Evolutionary conservation across 2,888 invertebrate genomes (phyloP), one percentile per base, ranked within the genome.

Genomic region (Stegophylla sp.): DNA sequence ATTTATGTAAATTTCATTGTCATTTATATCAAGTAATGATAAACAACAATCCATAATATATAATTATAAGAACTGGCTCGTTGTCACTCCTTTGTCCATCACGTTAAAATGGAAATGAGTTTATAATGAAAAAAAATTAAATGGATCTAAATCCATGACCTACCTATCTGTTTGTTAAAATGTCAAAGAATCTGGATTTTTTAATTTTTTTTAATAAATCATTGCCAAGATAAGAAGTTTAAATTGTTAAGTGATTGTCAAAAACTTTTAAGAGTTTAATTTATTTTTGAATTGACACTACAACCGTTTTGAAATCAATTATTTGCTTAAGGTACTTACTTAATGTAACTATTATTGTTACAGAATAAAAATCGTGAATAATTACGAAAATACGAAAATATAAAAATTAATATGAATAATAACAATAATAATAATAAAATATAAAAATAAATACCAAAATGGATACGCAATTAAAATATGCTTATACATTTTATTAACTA

Each of bases 1-100:
- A 28, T 59, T 26, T 26, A 59, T 59, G 59, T 59, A 59, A 59
- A 59, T 59, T 59, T 26, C 23, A 26, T 59, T 12, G 59, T 59
- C 59, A 59, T 26, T 26, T 23, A 59, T 59, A 59, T 59, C 15
- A 59, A 3, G 26, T 59, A 59, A 15, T 28, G 26, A 28, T 59
- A 59, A 59, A 59, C 59, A 59, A 28, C 26, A 28, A 26, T 59
- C 26, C 15, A 59, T 13, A 23, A 23, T 15, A 15, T 28, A 28
- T 10, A 15, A 59, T 59, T 26, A 59, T 28, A 59, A 59, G 59
- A 59, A 59, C 28, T 17, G 59, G 23, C 59, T 59, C 26, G 59
- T 59, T 12, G 59, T 59, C 26, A 28, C 13, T 15, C 59, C 15
- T 15, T 28, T 26, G 28, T 26, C 59, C 59, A 26, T 59, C 15